phyloP scores from a whole-genome alignment of 2,113 vertebrate species.

The Poicephalus gulielmi region DNA sequence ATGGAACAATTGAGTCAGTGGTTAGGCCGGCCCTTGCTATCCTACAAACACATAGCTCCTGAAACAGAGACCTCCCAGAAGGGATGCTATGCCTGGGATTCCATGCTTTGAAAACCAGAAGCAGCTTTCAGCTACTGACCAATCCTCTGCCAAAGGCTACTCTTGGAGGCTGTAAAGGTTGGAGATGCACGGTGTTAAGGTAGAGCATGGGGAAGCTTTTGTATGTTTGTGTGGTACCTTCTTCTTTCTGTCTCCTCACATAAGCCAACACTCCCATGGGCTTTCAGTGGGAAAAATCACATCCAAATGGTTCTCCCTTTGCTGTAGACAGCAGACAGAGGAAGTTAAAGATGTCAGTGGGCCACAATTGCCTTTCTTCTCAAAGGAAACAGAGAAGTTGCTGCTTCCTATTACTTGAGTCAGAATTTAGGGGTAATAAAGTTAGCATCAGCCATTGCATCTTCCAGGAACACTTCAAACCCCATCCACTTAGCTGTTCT shows the following conservation, averaged over 20 bases:
- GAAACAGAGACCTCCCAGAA: neutral
- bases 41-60: neutral
- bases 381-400: neutral
- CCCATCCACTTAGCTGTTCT: rapidly evolving
- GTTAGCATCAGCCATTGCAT: neutral
- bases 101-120: neutral
- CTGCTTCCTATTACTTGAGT: neutral
- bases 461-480: neutral
- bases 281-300: neutral
- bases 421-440: neutral
- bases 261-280: rapidly evolving
- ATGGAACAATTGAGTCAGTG: neutral
- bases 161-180: neutral
- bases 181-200: neutral
- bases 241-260: neutral
- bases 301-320: neutral
- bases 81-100: neutral
- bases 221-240: neutral
- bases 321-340: neutral
- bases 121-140: neutral
- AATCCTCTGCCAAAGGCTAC: neutral
- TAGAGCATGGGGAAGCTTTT: neutral
- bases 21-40: neutral
- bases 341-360: neutral
- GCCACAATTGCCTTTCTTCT: neutral